Evolutionary conservation across 2,113 vertebrate genomes (phyloP).

Genomic region (Larimichthys crocea): DNA sequence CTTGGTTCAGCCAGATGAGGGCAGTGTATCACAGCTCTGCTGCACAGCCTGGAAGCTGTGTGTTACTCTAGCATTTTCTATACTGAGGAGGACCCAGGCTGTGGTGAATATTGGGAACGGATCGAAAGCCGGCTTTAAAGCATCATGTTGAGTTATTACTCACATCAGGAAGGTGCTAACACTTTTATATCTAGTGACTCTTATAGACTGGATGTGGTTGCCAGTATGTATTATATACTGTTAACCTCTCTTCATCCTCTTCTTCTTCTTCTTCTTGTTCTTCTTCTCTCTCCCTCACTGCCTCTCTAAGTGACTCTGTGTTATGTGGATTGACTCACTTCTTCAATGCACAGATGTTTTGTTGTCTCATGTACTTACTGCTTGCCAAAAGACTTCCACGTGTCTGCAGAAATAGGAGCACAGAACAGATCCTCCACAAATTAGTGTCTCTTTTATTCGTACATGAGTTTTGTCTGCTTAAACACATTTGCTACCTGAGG

Average conservation of each 20-base stretch:
- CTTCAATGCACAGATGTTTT: constrained; percentile 47
- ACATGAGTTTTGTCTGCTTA: neutral
- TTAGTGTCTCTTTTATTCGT: neutral
- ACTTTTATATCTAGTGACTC: constrained; percentile 41
- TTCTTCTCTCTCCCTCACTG: neutral
- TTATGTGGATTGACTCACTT: constrained; percentile 23
- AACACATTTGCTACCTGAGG: constrained; percentile 7
- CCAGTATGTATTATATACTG: constrained; percentile 2
- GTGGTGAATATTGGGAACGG: constrained; percentile 11
- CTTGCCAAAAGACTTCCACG: constrained; percentile 36
- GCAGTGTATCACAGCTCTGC: constrained; percentile 63
- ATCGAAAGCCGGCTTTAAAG: constrained; percentile 53
- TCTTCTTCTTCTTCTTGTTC: neutral
- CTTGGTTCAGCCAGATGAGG: constrained; percentile 64
- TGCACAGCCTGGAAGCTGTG: neutral
- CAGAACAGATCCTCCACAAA: constrained; percentile 14
- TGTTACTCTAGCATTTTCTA: neutral
- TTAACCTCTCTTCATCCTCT: neutral
- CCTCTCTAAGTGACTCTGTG: constrained; percentile 11
- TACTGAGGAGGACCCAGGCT: constrained; percentile 22
- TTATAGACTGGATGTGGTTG: constrained; percentile 15
- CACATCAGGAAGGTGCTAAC: constrained; percentile 36
- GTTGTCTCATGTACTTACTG: constrained; percentile 30
- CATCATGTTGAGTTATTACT: constrained; percentile 50
- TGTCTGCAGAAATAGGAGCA: constrained; percentile 8